Evolutionary conservation across 2,113 vertebrate species (phyloP).

Genomic region (Stercorarius parasiticus): DNA sequence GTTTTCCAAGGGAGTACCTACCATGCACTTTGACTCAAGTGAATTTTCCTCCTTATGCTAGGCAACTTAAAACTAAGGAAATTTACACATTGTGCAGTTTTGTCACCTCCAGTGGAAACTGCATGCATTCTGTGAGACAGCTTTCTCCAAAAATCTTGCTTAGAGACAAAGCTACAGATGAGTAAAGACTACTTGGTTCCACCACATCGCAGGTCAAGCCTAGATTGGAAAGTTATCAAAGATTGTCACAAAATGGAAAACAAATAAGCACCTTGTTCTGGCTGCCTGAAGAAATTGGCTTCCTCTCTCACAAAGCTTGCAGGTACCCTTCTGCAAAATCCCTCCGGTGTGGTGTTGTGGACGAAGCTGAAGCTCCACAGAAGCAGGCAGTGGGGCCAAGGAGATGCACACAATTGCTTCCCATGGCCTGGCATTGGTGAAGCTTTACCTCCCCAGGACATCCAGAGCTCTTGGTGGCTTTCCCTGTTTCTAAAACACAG

Average conservation of each 20-base stretch:
- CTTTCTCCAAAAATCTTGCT: background rate
- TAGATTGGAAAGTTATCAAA: background rate
- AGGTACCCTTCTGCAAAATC: background rate
- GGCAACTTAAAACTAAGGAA: background rate
- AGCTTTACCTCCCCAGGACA: background rate
- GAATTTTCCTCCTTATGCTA: background rate
- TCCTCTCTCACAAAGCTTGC: accelerated
- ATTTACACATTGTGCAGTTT: background rate
- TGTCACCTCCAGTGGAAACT: background rate
- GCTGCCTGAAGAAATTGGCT: background rate
- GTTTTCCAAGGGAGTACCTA: background rate
- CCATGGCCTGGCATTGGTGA: background rate
- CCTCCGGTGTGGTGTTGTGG: accelerated
- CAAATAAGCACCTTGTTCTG: background rate
- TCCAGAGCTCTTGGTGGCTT: background rate
- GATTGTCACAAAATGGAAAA: background rate
- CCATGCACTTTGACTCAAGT: background rate
- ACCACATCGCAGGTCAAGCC: background rate
- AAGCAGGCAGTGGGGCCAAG: background rate
- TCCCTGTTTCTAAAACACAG: background rate
- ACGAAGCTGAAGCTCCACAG: background rate
- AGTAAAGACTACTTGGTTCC: background rate
- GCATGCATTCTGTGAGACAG: background rate
- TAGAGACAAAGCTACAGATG: background rate
- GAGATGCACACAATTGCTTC: background rate